phyloP scores from a whole-genome alignment of 2,113 vertebrate species.

The Tursiops truncatus region DNA sequence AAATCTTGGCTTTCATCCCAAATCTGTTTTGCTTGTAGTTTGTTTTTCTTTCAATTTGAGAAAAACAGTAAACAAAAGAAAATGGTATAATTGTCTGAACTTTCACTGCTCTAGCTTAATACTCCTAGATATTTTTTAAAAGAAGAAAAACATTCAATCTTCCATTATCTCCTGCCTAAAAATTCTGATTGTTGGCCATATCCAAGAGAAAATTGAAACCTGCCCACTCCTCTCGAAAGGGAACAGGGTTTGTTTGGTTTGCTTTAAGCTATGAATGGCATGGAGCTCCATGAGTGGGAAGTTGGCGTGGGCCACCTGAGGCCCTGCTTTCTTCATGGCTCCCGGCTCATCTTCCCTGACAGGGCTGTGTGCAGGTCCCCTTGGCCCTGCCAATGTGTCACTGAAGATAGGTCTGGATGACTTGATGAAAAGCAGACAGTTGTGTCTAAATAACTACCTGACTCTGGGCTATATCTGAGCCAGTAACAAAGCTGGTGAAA shows the following conservation, averaged over 20 bases:
- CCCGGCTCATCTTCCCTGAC: background rate
- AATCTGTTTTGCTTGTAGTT: background rate
- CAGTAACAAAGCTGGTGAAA: background rate
- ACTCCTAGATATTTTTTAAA: constrained; percentile 30
- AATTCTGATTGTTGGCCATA: background rate
- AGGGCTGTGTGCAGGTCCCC: background rate
- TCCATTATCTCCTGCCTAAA: background rate
- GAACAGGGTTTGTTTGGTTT: background rate
- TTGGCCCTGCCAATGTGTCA: background rate
- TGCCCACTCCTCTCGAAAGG: background rate
- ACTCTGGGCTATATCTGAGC: background rate
- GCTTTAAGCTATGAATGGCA: background rate
- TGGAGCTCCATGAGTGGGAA: fast-evolving
- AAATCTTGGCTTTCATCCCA: background rate
- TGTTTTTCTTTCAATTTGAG: constrained; percentile 21
- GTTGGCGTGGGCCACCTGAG: fast-evolving
- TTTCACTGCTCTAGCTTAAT: background rate
- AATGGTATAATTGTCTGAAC: background rate
- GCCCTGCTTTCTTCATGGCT: background rate
- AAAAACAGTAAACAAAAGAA: background rate
- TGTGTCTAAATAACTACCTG: constrained; percentile 6
- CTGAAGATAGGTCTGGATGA: background rate
- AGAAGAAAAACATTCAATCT: constrained; percentile 39
- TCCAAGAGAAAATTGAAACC: background rate
- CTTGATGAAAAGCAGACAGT: constrained; percentile 27